Conservation (phyloP, 2,888 invertebrate species). For the Drosophila ezoana region DNA sequence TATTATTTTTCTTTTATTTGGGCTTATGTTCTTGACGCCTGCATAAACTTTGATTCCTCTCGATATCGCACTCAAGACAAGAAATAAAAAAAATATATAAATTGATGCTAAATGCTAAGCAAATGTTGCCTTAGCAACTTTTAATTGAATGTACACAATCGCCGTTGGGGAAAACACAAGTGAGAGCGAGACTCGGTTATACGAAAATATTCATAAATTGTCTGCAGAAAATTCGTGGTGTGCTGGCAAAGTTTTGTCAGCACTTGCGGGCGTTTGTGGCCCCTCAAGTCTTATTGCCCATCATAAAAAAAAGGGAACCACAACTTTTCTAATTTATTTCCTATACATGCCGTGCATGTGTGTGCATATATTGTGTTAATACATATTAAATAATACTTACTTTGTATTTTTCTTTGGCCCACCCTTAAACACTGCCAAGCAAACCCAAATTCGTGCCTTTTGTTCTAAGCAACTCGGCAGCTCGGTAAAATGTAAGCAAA, state of each 20-base stretch:
- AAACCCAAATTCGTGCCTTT: conserved; percentile 51
- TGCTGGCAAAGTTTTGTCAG: conserved; percentile 56
- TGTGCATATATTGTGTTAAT: conserved; percentile 61
- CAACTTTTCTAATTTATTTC: conserved; percentile 79
- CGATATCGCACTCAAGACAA: conserved; percentile 17
- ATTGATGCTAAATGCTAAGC: conserved; percentile 57
- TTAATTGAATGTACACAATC: conserved; percentile 71
- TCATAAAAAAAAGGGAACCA: conserved; percentile 42
- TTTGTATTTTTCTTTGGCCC: conserved; percentile 66
- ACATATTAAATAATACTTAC: conserved; percentile 78
- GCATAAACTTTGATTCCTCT: conserved; percentile 59
- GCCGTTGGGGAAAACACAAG: background rate
- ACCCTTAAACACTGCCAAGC: background rate
- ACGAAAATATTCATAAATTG: conserved; percentile 66
- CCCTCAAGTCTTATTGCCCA: conserved; percentile 21
- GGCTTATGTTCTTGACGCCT: conserved; percentile 50
- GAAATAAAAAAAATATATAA: conserved; percentile 17
- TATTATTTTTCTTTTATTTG: conserved; percentile 33
- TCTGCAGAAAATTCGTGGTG: conserved; percentile 46
- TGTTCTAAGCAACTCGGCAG: conserved; percentile 66
- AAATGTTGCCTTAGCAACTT: conserved; percentile 69
- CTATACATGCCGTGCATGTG: conserved; percentile 54
- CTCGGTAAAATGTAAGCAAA: conserved; percentile 62
- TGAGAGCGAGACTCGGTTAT: too few relatives aligned
- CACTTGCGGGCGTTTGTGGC: conserved; percentile 15